Conservation (phyloP, 2,888 invertebrate species). For the Anthrax anthrax region DNA sequence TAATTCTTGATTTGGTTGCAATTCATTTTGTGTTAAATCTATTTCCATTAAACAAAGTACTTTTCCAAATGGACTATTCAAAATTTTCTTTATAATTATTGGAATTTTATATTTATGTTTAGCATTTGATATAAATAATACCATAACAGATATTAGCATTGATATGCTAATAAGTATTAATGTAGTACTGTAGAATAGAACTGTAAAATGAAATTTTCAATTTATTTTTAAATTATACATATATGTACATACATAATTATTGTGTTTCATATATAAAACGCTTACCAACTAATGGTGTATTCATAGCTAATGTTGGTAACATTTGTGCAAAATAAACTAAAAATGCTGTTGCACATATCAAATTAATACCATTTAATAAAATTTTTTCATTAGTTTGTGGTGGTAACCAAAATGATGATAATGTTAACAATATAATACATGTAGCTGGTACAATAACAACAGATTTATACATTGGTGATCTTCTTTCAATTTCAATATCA, state of each 20-base stretch:
- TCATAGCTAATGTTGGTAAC: conserved; percentile 25
- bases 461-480: conserved; percentile 45
- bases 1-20: conserved; percentile 24
- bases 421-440: conserved; percentile 45
- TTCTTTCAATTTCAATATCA: conserved; percentile 37
- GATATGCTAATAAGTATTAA: conserved; percentile 36
- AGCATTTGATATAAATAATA: conserved; percentile 38
- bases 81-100: conserved; percentile 24
- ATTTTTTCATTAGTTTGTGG: conserved; percentile 45
- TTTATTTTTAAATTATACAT: background rate
- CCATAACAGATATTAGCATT: conserved; percentile 35
- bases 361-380: conserved; percentile 38
- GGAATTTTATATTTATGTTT: conserved; percentile 35
- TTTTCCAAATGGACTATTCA: conserved; percentile 21
- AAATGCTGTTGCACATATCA: conserved; percentile 40
- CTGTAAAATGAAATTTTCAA: too few species aligned
- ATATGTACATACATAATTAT: background rate
- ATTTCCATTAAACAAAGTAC: conserved; percentile 1
- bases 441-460: conserved; percentile 47
- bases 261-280: background rate
- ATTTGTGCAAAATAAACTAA: conserved; percentile 42
- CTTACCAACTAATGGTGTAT: conserved; percentile 29
- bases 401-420: conserved; percentile 47
- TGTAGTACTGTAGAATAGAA: conserved; percentile 37
- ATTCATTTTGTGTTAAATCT: background rate